Evolutionary conservation across 2,888 invertebrate species (phyloP), one percentile per base, ranked within the genome.

Genomic region (Crossocerus cetratus): DNA sequence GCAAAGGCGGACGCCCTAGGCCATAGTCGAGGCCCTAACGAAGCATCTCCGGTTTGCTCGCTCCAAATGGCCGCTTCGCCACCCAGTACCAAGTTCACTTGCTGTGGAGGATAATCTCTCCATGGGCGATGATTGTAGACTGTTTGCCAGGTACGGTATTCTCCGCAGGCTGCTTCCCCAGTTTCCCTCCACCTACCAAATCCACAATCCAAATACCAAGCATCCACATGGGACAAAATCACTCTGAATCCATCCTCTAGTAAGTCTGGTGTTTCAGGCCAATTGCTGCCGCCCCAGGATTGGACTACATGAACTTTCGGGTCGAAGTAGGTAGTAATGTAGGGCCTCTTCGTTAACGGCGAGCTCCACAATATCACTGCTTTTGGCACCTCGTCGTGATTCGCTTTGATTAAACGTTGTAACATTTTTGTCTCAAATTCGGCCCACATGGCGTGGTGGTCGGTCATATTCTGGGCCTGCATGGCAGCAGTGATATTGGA

Each of bases 131-230:
- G 96, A 89, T 94, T 95, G 91, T 97, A 97, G 60, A 96, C 93
- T 76, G 94, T 95, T 89, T 97, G 96, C 97, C 97, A 97, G 60
- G 95, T 95, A 72, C 95, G 93, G 90, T 97, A 97, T 8, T 96
- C 96, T 20, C 96, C 95, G 88, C 97, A 97, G 82, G 96, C 96
- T 0, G 96, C 96, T 81, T 96, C 96, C 1, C 96, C 95, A 32
- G 94, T 94, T 86, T 96, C 95, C 22, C 96, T 92, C 97, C 97
- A 97, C 77, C 94, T 94, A 0, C 96, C 96, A 88, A 95, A 96
- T 0, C 97, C 97, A 87, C 96, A 97, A 89, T 97, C 96, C 79
- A 97, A 92, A 90, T 96, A 97, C 96, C 96, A 96, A 3, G 96
- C 96, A 88, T 97, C 96, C 65, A 96, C 96, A 90, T 97, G 96